Evolutionary conservation across 2,113 vertebrate genomes (phyloP).

Genomic region (Delphinus delphis): DNA sequence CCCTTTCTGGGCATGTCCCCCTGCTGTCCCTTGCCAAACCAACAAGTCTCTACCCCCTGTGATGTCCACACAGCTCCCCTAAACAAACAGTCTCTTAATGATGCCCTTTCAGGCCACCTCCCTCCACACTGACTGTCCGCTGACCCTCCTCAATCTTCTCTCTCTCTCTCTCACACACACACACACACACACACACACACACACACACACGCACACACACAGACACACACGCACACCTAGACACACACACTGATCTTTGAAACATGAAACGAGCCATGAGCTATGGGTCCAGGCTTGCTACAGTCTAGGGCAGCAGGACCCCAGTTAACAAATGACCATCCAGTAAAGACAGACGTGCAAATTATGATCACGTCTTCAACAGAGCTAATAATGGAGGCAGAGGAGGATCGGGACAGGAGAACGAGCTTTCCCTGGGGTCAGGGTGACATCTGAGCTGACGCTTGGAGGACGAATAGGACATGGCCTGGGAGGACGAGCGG

Average conservation of each 20-base stretch:
- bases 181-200: no score
- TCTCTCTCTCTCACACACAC: neutral
- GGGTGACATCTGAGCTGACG: neutral
- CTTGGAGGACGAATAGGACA: neutral
- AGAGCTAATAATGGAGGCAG: neutral
- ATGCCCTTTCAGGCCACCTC: neutral
- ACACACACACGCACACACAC: no score
- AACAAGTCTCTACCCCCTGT: no score
- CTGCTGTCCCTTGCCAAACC: neutral
- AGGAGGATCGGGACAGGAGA: neutral
- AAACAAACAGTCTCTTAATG: neutral
- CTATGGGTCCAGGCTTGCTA: neutral
- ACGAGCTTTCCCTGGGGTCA: neutral
- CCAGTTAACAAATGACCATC: neutral
- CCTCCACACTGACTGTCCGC: neutral
- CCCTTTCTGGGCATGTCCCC: neutral
- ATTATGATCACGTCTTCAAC: no score
- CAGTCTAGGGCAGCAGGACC: neutral
- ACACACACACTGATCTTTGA: neutral
- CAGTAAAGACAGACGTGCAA: neutral
- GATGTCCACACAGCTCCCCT: neutral
- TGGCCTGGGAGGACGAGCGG: neutral
- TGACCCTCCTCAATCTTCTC: no score
- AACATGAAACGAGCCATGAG: fast-evolving
- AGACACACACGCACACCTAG: neutral